phyloP scores from a whole-genome alignment of 2,888 invertebrate genomes.

The Sesia apiformis region DNA sequence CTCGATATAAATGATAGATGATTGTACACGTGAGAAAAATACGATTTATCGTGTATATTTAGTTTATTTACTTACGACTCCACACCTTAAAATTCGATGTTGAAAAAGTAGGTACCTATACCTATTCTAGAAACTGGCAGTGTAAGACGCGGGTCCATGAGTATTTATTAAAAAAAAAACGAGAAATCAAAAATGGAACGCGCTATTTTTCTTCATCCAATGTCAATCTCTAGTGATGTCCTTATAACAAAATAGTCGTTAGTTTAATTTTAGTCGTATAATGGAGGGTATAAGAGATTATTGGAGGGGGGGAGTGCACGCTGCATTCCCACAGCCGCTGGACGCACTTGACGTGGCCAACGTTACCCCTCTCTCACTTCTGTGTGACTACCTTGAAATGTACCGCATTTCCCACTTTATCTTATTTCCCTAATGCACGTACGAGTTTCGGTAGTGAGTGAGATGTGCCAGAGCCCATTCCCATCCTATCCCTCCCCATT shows the following conservation, averaged over 20 bases:
- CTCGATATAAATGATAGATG: conserved; percentile 8
- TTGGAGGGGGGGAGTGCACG: no score
- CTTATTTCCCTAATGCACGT: no score
- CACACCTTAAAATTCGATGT: not conserved
- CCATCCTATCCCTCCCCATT: no score
- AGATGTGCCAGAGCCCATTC: no score
- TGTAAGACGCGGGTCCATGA: conserved; percentile 7
- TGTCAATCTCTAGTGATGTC: conserved; percentile 31
- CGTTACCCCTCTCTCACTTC: no score
- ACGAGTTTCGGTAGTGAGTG: no score
- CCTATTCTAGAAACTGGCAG: not conserved
- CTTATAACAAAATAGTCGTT: not conserved
- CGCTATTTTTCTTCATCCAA: not conserved
- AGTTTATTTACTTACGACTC: not conserved
- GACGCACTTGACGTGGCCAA: no score
- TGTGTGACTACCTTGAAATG: no score
- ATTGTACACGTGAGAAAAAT: conserved; percentile 16
- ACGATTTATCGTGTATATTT: conserved; percentile 2
- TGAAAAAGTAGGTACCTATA: not conserved
- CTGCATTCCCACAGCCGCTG: no score
- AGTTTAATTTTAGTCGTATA: no score
- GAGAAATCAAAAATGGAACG: not conserved
- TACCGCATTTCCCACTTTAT: no score
- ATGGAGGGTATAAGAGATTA: no score
- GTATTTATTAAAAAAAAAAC: conserved; percentile 11